phyloP scores from a whole-genome alignment of 2,797 vertebrate genomes.

The Onychomys arenicola region DNA sequence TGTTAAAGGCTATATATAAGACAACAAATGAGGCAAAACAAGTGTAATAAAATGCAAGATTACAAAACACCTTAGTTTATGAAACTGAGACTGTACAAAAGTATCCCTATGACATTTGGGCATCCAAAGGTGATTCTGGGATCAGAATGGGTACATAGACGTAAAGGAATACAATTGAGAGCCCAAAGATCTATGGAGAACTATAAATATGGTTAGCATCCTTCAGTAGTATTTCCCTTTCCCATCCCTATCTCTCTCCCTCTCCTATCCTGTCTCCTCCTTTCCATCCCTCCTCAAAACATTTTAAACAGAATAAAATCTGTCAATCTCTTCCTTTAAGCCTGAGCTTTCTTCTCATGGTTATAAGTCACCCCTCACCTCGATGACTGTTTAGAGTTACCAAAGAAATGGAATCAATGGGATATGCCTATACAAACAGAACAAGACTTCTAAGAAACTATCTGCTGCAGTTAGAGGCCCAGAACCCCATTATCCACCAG shows the following conservation, averaged over 20 bases:
- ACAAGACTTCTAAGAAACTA: background rate
- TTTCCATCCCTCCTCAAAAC: background rate
- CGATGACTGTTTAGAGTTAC: background rate
- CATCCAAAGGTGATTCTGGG: background rate
- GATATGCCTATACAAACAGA: background rate
- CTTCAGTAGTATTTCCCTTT: background rate
- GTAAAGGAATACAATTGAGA: background rate
- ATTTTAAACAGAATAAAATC: background rate
- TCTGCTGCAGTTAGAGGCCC: background rate
- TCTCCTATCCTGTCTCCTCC: background rate
- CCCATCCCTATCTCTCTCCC: background rate
- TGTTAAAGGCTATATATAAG: constrained; percentile 1
- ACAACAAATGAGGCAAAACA: background rate
- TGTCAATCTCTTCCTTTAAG: background rate
- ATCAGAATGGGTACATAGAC: background rate
- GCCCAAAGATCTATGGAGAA: background rate
- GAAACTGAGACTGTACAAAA: background rate
- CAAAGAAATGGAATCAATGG: background rate
- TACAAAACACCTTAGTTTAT: background rate
- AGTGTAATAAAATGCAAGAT: background rate
- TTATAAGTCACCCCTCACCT: background rate
- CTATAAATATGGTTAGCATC: background rate
- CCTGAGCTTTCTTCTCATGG: background rate
- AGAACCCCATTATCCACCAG: background rate
- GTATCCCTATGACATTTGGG: background rate